These are phyloP conservation scores for Lobophora halterata DNA, from an alignment of 2,888 invertebrate species.

Conservation along the genomic window DNA sequence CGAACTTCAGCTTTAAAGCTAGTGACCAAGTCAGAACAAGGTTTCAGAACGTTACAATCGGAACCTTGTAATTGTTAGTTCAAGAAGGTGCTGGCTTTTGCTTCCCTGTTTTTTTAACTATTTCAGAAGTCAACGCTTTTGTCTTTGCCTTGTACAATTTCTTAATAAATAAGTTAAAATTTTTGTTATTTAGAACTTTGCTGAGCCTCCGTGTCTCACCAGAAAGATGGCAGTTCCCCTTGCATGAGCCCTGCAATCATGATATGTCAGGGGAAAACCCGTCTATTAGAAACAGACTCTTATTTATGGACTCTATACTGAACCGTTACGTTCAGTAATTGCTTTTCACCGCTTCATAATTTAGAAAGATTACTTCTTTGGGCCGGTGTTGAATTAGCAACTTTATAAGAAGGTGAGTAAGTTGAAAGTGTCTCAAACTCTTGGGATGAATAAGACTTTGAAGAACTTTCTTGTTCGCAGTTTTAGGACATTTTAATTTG, in stretches of 20 bases:
- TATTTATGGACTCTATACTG: conserved; percentile 23
- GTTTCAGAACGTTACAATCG: too few species aligned
- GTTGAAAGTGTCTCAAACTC: too few species aligned
- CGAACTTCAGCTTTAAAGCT: too few species aligned
- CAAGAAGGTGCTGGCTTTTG: too few species aligned
- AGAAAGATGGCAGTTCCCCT: background rate
- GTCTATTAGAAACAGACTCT: conserved; percentile 25
- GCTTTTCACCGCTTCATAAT: conserved; percentile 30
- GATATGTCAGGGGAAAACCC: conserved; percentile 12
- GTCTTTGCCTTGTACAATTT: too few species aligned
- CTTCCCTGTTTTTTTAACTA: too few species aligned
- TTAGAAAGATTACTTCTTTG: conserved; percentile 25
- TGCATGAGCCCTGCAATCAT: conserved; percentile 16
- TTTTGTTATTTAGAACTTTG: too few species aligned
- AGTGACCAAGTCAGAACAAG: too few species aligned
- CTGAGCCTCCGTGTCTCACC: background rate
- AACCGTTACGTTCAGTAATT: conserved; percentile 28
- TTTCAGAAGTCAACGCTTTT: too few species aligned
- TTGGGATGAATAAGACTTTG: background rate
- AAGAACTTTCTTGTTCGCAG: background rate
- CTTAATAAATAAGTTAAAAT: too few species aligned
- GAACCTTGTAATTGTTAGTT: too few species aligned
- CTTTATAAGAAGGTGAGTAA: conserved; percentile 3
- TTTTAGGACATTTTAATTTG: too few species aligned
- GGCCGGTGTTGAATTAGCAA: conserved; percentile 1